Evolutionary conservation across 2,888 invertebrate species (phyloP), one percentile per base, ranked within the genome.

Genomic region (Doris montereyensis): DNA sequence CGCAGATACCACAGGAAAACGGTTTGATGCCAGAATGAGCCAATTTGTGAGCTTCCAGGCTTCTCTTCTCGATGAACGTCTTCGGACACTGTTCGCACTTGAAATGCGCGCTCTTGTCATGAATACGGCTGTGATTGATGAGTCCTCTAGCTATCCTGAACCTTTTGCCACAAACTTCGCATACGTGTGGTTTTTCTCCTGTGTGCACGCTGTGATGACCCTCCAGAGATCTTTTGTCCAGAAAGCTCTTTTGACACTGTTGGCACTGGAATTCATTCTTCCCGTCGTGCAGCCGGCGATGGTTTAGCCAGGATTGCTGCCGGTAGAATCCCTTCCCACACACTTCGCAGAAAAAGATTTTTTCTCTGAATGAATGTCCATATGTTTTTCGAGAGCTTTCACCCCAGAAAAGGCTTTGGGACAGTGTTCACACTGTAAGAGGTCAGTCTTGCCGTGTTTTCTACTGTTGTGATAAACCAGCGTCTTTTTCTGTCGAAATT

Each of bases 21-120:
- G 82, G 82, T 34, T 81, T 80, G 17, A 81, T 78, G 5, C 82
- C 81, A 2, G 79, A 78, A 70, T 83, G 83, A 21, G 76, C 71
- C 28, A 81, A 76, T 67, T 79, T 71, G 62, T 83, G 83, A 4
- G 58, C 30, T 3, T 80, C 80, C 26, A 82, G 34, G 3, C 60
- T 70, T 1, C 79, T 71, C 32, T 79, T 82, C 41, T 82, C 80
- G 21, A 79, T 73, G 73, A 82, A 83, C n/a, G 72, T 62, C 41
- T 76, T 77, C 3, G 78, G 71, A 71, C 79, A 79, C 62, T 62
- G 21, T 2, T 62, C 24, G 35, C 79, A 79, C 34, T 72, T 70
- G 2, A 76, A 28, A 5, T 68, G 67, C 26, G 62, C 57, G 5
- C 67, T 58, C 10, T 67, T 52, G 28, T 76, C 75, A 35, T 79